phyloP scores from a whole-genome alignment of 2,797 vertebrate genomes.

The Chaunax sp. region DNA sequence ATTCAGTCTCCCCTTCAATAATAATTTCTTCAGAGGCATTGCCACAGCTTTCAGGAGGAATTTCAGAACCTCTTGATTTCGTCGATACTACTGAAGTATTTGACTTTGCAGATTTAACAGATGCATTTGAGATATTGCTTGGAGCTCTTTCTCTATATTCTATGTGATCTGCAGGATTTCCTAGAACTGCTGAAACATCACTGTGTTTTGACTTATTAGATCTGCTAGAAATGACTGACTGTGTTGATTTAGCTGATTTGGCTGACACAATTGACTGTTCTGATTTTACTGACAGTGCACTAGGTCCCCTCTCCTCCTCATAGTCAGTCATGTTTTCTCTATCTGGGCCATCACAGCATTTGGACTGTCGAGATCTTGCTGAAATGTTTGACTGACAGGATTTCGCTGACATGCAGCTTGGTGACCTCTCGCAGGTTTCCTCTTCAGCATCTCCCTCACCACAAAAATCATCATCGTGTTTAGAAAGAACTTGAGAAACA shows the following conservation, averaged over 20 bases:
- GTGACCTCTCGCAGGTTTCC: conserved; percentile 21
- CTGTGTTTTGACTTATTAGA: conserved; percentile 20
- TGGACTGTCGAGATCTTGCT: conserved; percentile 28
- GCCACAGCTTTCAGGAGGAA: conserved; percentile 3
- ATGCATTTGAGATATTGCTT: conserved; percentile 51
- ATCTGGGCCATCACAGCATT: conserved; percentile 7
- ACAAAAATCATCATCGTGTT: conserved; percentile 3
- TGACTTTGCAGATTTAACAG: conserved; percentile 58
- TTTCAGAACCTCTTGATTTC: conserved; percentile 45
- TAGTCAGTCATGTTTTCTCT: not conserved
- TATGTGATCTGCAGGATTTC: not conserved
- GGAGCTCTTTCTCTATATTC: conserved; percentile 39
- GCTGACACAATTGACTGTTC: conserved; percentile 42
- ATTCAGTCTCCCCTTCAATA: conserved; percentile 30
- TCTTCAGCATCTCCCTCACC: conserved; percentile 18
- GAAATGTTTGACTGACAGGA: conserved; percentile 42
- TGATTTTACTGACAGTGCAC: conserved; percentile 60
- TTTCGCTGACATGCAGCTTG: conserved; percentile 46
- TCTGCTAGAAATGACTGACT: conserved; percentile 60
- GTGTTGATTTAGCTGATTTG: conserved; percentile 41
- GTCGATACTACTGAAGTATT: conserved; percentile 45
- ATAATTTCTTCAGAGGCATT: conserved; percentile 23
- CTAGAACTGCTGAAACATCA: conserved; percentile 28
- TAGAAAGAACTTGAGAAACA: conserved; percentile 15
- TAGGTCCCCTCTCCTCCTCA: conserved; percentile 39